Base-by-base conservation (phyloP, 1,140 invertebrate species). In the Nixonia krombeini region DNA sequence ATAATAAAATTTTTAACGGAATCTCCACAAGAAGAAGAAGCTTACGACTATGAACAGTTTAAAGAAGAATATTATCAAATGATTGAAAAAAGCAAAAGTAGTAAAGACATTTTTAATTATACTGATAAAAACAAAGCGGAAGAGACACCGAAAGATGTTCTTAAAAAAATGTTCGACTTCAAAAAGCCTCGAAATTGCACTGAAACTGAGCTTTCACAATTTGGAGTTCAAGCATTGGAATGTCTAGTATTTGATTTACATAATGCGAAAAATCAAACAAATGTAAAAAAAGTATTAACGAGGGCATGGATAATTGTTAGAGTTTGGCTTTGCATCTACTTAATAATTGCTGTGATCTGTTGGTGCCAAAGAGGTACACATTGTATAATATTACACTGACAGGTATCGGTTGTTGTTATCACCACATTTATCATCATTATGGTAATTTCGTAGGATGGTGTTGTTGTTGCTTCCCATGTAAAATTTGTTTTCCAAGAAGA, bases 281-380 rank as follows among this genome's bases (percentile, higher is more conserved):
- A 69, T 18, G 17, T 63, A 2, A 62, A 52, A 0, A 74, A 53
- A 10, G 37, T 68, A 2, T 4, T 80, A 1, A 26, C 6, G 4
- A 79, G 55, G 51, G 57, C 55, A n/a, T 79, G 73, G 74, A 38
- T 65, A 10, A 61, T 78, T 4, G 2, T 76, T 1, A 75, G 44
- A 63, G 15, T 81, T 17, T 83, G 81, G 80, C 44, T 79, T 7
- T 52, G 46, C 15, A 73, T 83, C 46, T 83, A 83, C 23, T 10
- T 78, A 9, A 71, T 46, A 25, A 50, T 82, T 17, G 78, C 75
- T 7, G 65, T 82, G 26, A 74, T 74, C 4, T 79, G 71, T 28
- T 83, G 80, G 80, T 83, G 79, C 50, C 74, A 80, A 17, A 73
- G 61, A 74, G 80, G 80, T 78, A 66, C 55, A 38, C 3, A 29